Conservation (phyloP, 2,888 invertebrate species). For the Thecophora atra region DNA sequence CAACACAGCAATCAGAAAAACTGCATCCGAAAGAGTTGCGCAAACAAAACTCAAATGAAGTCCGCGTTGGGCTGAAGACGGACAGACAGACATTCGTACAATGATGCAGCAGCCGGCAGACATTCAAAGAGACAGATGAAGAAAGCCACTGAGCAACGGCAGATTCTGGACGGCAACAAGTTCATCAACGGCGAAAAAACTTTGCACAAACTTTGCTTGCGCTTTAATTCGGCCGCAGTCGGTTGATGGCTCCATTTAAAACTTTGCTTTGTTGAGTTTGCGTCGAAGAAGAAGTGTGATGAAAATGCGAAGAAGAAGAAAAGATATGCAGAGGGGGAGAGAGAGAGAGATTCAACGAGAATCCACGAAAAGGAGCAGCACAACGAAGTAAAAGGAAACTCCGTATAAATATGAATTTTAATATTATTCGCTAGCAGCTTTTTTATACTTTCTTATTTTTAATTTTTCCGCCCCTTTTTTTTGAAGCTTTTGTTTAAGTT, state of each 20-base stretch:
- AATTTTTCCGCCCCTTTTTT: not conserved
- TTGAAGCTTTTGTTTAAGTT: not conserved
- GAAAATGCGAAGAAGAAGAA: not conserved
- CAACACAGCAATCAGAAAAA: too few species aligned
- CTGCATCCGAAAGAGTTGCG: too few species aligned
- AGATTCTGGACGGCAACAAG: not conserved
- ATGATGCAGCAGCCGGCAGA: too few species aligned
- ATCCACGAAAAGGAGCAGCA: not conserved
- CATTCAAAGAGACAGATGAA: too few species aligned
- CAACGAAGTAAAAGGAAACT: not conserved
- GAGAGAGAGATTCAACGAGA: not conserved
- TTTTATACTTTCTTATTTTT: not conserved
- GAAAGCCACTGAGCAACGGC: too few species aligned
- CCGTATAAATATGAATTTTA: not conserved
- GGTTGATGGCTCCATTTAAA: not conserved
- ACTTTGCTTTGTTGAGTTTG: not conserved
- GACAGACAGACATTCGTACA: not conserved
- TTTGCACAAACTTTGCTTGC: not conserved
- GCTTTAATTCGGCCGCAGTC: not conserved
- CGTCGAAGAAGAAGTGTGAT: not conserved
- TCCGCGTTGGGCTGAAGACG: not conserved
- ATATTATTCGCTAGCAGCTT: not conserved
- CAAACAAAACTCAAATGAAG: too few species aligned
- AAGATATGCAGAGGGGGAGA: not conserved
- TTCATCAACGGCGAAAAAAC: slow-evolving; percentile 3